These are phyloP conservation scores for Thryonomys swinderianus DNA, from an alignment of 2,113 vertebrate species.

Conservation along the genomic window DNA sequence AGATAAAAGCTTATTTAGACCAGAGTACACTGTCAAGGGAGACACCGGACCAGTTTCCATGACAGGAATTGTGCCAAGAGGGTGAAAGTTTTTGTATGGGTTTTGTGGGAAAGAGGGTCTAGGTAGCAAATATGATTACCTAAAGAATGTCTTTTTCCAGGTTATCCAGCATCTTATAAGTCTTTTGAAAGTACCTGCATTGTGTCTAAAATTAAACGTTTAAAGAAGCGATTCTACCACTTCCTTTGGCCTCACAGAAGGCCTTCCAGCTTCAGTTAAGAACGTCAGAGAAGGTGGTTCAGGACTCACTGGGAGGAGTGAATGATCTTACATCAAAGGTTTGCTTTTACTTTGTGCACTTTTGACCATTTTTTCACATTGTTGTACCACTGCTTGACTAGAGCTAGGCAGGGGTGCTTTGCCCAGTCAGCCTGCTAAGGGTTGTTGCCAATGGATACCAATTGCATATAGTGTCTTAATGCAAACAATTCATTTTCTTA, in stretches of 20 bases:
- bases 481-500: background rate
- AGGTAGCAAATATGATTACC: background rate
- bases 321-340: background rate
- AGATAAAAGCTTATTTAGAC: background rate
- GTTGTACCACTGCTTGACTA: background rate
- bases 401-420: background rate
- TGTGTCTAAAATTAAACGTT: background rate
- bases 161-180: background rate
- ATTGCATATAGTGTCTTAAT: background rate
- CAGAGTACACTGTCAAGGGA: background rate
- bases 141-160: background rate
- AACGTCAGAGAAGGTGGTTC: background rate
- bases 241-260: background rate
- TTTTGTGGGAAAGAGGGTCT: background rate
- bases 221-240: background rate
- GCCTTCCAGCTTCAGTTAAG: background rate
- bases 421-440: background rate
- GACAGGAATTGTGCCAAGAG: background rate
- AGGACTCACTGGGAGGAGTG: background rate
- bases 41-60: background rate
- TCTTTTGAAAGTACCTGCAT: background rate
- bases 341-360: background rate
- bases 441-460: background rate
- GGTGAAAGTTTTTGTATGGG: background rate
- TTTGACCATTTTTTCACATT: background rate